Base-by-base conservation (phyloP, 2,113 vertebrate genomes). In the Tupaia chinensis region DNA sequence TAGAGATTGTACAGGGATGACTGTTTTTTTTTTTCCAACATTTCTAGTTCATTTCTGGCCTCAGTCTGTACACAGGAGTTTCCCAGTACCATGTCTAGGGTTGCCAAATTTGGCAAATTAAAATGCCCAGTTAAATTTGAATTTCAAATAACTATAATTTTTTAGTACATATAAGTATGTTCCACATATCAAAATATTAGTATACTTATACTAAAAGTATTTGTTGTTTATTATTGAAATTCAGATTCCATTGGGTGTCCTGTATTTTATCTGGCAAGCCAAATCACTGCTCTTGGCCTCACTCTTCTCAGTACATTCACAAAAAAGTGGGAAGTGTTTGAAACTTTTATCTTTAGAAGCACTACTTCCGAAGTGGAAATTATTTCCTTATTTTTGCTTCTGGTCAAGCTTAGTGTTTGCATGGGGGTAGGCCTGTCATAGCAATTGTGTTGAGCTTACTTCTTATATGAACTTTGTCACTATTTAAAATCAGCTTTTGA, bases 91-190 rank as follows among this genome's bases (percentile, higher is more conserved):
- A 32, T 84, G 65, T 65, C 15, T 56, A 65, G 14, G 17, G 72
- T 22, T 73, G 25, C 14, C 65, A 87, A 32, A 60, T 93, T 78
- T 77, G 32, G 22, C 7, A 23, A 84, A 84, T 81, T 66, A 78
- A 81, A 95, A 65, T 17, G 16, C 17, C 79, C 32, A 77, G 7
- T 87, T 97, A 70, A 66, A 44, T 81, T 78, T 89, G 58, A 83
- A 77, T 94, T 95, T 93, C 61, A 95, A 93, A 32, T 72, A 68
- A 20, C 5, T 27, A 2, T 53, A 23, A 14, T 16, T 87, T 84
- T 82, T 92, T 44, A 73, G 23, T 70, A 11, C 44, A 44, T 44
- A 4, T 69, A 68, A 74, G 29, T 80, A 56, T 53, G 7, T 54
- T 74, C 29, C 20, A 81, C 58, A 22, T 56, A 72, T 60, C 72